These are phyloP conservation scores for Argynnis bischoffii DNA, from an alignment of 2,888 invertebrate species.

Conservation along the genomic window DNA sequence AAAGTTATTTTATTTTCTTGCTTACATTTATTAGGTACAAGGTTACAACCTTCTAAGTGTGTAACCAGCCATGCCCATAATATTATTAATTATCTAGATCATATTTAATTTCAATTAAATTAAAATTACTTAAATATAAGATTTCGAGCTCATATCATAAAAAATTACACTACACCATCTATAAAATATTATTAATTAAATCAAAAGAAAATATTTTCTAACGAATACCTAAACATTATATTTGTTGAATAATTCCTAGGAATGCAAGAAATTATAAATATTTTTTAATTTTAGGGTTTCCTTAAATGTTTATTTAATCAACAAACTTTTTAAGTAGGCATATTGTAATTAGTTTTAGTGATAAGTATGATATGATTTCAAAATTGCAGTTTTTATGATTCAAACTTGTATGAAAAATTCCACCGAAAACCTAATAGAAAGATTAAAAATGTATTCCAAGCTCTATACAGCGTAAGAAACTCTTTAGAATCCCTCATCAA, in stretches of 20 bases:
- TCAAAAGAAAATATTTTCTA: too few species aligned
- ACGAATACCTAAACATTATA: too few species aligned
- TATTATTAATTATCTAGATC: constrained; percentile 16
- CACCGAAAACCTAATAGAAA: constrained; percentile 25
- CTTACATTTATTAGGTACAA: constrained; percentile 10
- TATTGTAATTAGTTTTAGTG: neutral
- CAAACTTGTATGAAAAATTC: constrained; percentile 2
- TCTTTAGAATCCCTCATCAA: constrained; percentile 35
- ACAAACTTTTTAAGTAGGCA: too few species aligned
- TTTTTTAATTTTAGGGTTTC: too few species aligned
- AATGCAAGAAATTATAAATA: too few species aligned
- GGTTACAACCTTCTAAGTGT: constrained; percentile 16
- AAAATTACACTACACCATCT: too few species aligned
- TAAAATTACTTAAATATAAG: too few species aligned
- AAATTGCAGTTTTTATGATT: neutral
- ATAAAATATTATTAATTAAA: too few species aligned
- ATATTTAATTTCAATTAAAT: constrained; percentile 3
- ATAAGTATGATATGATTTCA: neutral
- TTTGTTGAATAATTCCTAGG: too few species aligned
- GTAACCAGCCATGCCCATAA: constrained; percentile 15
- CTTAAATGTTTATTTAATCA: too few species aligned
- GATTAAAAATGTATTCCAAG: constrained; percentile 27
- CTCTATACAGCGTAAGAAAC: constrained; percentile 28
- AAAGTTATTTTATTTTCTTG: too few species aligned
- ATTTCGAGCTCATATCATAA: too few species aligned